phyloP scores from a whole-genome alignment of 2,797 vertebrate genomes.

The Pseudochromis fuscus region DNA sequence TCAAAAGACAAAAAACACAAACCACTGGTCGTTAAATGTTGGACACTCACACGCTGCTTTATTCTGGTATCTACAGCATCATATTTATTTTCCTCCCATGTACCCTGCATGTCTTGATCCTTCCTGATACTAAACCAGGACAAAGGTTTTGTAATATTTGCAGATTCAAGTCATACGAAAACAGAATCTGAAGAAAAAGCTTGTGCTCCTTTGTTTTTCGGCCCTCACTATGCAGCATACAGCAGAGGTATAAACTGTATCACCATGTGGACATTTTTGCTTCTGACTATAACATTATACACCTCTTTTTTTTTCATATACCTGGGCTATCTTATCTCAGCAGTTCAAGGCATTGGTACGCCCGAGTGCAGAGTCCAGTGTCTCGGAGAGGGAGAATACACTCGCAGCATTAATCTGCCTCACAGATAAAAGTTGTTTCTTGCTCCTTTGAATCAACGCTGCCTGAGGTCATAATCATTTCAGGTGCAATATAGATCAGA shows the following conservation, averaged over 20 bases:
- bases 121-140: neutral
- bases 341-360: constrained; percentile 61
- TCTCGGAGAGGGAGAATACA: constrained; percentile 56
- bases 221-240: neutral
- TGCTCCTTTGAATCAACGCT: constrained; percentile 42
- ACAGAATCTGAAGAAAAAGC: neutral
- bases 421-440: constrained; percentile 65
- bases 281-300: constrained; percentile 2
- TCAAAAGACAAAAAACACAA: constrained; percentile 31
- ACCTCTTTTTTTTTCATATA: constrained; percentile 58
- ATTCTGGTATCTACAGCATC: neutral
- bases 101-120: neutral
- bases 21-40: constrained; percentile 5
- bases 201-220: neutral
- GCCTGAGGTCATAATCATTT: constrained; percentile 62
- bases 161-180: constrained; percentile 36
- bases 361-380: constrained; percentile 81
- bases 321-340: constrained; percentile 80
- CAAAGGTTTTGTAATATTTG: constrained; percentile 9
- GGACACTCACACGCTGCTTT: neutral
- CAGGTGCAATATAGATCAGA: constrained; percentile 67
- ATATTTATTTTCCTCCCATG: neutral
- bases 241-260: neutral
- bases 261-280: neutral
- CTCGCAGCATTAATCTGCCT: constrained; percentile 62